phyloP scores from a whole-genome alignment of 2,113 vertebrate genomes.

The Sylvilagus bachmani region DNA sequence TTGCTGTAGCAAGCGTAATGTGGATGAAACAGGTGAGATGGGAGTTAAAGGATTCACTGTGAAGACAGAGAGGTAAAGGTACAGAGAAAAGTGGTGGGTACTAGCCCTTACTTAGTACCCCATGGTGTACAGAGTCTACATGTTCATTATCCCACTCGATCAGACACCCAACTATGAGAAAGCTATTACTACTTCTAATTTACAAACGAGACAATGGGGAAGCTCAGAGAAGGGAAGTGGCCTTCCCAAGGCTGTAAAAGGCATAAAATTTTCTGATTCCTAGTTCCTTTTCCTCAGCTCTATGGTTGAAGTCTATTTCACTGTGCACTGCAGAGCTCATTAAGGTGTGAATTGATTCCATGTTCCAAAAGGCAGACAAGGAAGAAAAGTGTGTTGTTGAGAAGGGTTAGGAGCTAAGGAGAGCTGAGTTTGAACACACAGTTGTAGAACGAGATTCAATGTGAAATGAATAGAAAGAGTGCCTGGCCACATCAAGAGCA shows the following conservation, averaged over 20 bases:
- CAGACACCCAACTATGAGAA: neutral
- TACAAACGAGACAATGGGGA: neutral
- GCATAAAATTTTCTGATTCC: neutral
- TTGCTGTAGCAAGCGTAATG: neutral
- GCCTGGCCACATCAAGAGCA: neutral
- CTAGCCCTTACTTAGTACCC: neutral
- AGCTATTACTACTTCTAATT: neutral
- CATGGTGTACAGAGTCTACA: neutral
- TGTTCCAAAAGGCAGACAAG: neutral
- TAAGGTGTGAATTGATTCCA: neutral
- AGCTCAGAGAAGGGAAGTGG: neutral
- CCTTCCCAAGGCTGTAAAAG: neutral
- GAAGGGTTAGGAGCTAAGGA: neutral
- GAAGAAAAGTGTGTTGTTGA: neutral
- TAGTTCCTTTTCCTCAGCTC: neutral
- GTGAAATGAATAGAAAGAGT: neutral
- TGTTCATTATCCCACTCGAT: neutral
- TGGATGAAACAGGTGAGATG: neutral
- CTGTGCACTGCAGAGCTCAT: neutral
- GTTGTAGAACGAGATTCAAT: neutral
- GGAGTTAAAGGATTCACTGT: neutral
- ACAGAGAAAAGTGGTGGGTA: neutral
- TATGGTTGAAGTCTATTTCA: neutral
- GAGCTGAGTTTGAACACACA: neutral
- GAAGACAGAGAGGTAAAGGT: neutral